phyloP scores from a whole-genome alignment of 2,113 vertebrate genomes.

The rabbit (Oryctolagus cuniculus) region DNA sequence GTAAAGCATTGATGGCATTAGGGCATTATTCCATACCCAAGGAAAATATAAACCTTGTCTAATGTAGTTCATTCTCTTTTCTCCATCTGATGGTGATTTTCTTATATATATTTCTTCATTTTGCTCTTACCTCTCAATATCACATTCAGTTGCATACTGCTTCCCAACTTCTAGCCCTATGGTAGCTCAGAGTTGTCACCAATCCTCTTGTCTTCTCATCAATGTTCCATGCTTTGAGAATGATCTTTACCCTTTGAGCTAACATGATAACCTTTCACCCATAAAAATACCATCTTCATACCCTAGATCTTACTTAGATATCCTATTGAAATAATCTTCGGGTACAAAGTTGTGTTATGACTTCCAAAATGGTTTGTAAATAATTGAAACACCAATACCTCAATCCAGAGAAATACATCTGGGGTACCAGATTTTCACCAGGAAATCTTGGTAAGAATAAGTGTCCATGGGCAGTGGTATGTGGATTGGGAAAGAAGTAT shows the following conservation, averaged over 20 bases:
- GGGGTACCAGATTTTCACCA: neutral
- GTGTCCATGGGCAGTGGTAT: neutral
- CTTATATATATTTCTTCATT: slow-evolving; percentile 45
- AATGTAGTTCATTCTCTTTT: slow-evolving; percentile 11
- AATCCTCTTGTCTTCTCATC: neutral
- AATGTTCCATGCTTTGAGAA: neutral
- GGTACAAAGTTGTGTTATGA: neutral
- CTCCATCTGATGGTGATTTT: neutral
- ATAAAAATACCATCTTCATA: neutral
- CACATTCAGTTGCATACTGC: slow-evolving; percentile 11
- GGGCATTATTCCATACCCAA: neutral
- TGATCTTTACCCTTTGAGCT: neutral
- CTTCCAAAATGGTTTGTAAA: neutral
- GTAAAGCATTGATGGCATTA: neutral
- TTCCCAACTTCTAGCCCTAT: neutral
- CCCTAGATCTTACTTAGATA: neutral
- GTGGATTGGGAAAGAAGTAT: neutral
- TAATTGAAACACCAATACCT: neutral
- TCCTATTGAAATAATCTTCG: neutral
- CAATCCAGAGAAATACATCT: slow-evolving; percentile 9
- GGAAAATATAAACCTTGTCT: slow-evolving; percentile 11
- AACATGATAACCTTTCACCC: neutral
- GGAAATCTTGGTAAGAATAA: slow-evolving; percentile 22
- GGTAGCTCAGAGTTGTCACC: neutral
- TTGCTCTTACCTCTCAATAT: neutral